phyloP scores from a whole-genome alignment of 2,113 vertebrate genomes.

The Australoheros scitulus region DNA sequence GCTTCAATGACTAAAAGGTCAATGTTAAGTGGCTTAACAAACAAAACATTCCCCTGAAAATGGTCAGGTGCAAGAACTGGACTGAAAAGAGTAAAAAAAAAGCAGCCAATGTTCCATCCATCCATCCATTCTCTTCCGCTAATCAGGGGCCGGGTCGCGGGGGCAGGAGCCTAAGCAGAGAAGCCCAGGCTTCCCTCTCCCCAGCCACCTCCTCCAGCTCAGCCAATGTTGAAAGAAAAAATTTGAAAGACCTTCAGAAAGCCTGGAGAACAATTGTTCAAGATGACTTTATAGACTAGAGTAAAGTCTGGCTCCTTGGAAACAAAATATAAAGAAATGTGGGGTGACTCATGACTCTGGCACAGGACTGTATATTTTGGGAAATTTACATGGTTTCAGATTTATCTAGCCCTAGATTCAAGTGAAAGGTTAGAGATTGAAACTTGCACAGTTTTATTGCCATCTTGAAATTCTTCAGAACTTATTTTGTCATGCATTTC shows the following conservation, averaged over 20 bases:
- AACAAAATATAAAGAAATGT: neutral
- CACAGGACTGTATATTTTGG: neutral
- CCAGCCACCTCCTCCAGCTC: too few species aligned
- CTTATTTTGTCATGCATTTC: neutral
- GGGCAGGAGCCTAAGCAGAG: too few species aligned
- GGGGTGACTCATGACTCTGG: neutral
- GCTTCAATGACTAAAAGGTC: too few species aligned
- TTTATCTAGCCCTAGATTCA: neutral
- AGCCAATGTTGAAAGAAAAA: neutral
- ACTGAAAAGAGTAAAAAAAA: neutral
- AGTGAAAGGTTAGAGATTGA: neutral
- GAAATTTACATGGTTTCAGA: neutral
- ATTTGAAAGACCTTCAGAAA: neutral
- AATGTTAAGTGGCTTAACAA: neutral
- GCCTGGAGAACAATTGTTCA: neutral
- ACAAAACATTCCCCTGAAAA: neutral
- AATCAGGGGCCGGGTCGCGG: too few species aligned
- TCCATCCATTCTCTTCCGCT: too few species aligned
- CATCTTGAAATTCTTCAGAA: neutral
- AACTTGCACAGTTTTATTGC: neutral
- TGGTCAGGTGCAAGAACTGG: neutral
- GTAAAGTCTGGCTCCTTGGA: neutral
- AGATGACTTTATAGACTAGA: neutral
- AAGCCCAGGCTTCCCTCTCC: too few species aligned
- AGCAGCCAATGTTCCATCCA: neutral